Evolutionary conservation across 2,113 vertebrate genomes (phyloP), one percentile per base, ranked within the genome.

Genomic region (cattle (Bos taurus)): DNA sequence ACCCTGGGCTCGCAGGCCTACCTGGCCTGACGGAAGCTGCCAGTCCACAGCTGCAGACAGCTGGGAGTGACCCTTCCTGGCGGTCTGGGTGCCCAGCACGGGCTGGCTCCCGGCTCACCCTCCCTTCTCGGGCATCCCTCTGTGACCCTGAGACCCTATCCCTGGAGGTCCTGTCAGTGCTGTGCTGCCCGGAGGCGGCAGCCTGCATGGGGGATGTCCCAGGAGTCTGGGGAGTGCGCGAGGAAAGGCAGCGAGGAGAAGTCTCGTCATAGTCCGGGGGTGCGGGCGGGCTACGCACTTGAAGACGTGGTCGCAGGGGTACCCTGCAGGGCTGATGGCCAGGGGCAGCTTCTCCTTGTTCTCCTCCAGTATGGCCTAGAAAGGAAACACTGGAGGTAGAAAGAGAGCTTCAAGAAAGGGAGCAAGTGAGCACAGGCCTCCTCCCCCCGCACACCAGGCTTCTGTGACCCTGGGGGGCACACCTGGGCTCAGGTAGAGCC

Each of bases 331-430:
- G 4, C 98, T 98, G 94, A 99, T 97, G 0, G 97, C 98, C 11
- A 99, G 2, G 0, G 99, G 99, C 93, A 99, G 98, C 28, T 96
- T 98, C 97, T 99, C 99, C 92, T 99, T 99, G 98, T 99, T 99
- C 95, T 99, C 99, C 60, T 95, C 96, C 88, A 99, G 92, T 95
- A 99, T 99, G 62, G 98, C 98, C 99, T 99, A 15, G 91, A 97
- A 97, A 81, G 78, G 88, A 26, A 7, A 88, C 1, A 91, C 3
- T 0, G 26, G 67, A 25, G 62, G 33, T 6, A 12, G 84, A 86
- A 8, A 36, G 33, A 46, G 81, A 59, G 6, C 62, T 74, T 13
- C 46, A 17, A 52, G 43, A 60, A 19, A 30, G 56, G 71, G 21
- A 82, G 40, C 12, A 4, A 2, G 13, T 0, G 78, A 36, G 28